Conservation (phyloP, 2,888 invertebrate genomes). For the Gymnosoma rotundatum region DNA sequence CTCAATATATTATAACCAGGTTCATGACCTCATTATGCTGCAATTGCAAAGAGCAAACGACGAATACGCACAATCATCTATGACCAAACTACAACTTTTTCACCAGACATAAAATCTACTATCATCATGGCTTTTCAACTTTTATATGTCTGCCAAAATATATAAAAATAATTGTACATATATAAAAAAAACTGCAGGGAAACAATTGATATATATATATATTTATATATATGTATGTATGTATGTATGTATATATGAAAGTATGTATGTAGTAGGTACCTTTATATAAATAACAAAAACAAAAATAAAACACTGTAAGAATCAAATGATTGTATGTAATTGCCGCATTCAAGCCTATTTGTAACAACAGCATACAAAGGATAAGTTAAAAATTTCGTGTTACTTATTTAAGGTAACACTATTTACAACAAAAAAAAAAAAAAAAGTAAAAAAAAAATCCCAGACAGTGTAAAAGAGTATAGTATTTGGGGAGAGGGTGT, state of each 20-base stretch:
- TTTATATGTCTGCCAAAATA: constrained; percentile 63
- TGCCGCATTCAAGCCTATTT: constrained; percentile 53
- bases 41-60: constrained; percentile 69
- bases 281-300: not conserved
- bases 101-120: constrained; percentile 65
- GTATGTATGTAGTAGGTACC: not conserved
- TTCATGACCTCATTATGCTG: constrained; percentile 79
- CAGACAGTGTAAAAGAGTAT: constrained; percentile 67
- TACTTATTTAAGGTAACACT: constrained; percentile 67
- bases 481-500: constrained; percentile 33
- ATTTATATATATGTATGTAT: constrained; percentile 9
- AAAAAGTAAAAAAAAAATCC: constrained; percentile 58
- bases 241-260: not conserved
- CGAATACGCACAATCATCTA: constrained; percentile 69
- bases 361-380: constrained; percentile 48
- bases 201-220: constrained; percentile 30
- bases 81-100: constrained; percentile 56
- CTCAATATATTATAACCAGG: constrained; percentile 73
- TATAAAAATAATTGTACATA: constrained; percentile 21
- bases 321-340: constrained; percentile 43
- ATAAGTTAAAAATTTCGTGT: constrained; percentile 60
- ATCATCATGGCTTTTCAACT: constrained; percentile 47
- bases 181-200: constrained; percentile 33
- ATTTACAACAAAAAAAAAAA: constrained; percentile 23
- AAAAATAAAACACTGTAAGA: constrained; percentile 1